Percentiles rank a stretch among this genome's conserved stretches.
Conservation (phyloP, 2,888 invertebrate species). For the Diadromus collaris region DNA sequence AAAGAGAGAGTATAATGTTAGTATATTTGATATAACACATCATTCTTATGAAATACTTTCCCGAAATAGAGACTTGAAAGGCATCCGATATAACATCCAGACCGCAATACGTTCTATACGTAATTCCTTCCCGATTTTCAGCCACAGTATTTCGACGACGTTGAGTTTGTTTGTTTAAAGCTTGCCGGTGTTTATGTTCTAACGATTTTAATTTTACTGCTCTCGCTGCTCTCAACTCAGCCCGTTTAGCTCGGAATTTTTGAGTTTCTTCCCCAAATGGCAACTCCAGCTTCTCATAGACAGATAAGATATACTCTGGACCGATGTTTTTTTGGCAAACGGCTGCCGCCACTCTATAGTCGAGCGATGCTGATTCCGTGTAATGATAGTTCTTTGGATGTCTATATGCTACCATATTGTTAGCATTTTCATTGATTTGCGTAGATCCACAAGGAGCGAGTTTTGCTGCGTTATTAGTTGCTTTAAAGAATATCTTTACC, state of each 20-base stretch:
- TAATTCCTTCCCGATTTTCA: constrained; percentile 46
- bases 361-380: constrained; percentile 36
- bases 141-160: constrained; percentile 30
- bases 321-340: constrained; percentile 16
- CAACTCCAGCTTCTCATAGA: constrained; percentile 25
- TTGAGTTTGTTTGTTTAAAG: constrained; percentile 23
- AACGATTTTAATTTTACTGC: constrained; percentile 27
- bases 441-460: constrained; percentile 49
- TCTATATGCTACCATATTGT: constrained; percentile 35
- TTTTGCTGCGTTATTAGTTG: constrained; percentile 41
- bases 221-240: constrained; percentile 22
- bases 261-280: constrained; percentile 18
- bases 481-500: background rate
- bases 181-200: constrained; percentile 24
- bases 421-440: constrained; percentile 46
- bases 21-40: background rate
- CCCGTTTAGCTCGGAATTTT: constrained; percentile 19
- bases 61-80: background rate
- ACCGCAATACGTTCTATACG: constrained; percentile 44
- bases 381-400: constrained; percentile 45
- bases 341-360: constrained; percentile 46
- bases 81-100: constrained; percentile 27
- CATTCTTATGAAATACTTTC: background rate
- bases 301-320: constrained; percentile 7
- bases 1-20: constrained; percentile 12